phyloP scores from a whole-genome alignment of 2,113 vertebrate genomes.

The Callospermophilus lateralis region DNA sequence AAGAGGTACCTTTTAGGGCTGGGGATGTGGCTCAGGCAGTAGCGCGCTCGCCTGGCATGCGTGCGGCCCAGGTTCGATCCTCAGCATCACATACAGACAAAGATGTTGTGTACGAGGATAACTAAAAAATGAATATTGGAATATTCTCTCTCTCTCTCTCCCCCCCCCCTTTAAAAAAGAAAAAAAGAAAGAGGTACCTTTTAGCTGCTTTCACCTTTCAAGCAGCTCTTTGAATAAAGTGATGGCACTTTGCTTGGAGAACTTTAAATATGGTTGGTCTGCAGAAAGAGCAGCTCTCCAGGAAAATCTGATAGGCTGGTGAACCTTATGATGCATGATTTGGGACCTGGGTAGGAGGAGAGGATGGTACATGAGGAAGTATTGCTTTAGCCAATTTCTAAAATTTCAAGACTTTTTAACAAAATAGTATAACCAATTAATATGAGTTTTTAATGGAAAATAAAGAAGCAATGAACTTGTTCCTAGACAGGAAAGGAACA shows the following conservation, averaged over 20 bases:
- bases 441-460: background rate
- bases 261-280: background rate
- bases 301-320: background rate
- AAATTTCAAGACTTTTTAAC: constrained; percentile 47
- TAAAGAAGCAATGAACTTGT: background rate
- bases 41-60: no score
- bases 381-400: background rate
- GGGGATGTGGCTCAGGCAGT: no score
- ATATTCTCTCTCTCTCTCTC: no score
- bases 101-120: no score
- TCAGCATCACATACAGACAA: no score
- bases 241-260: background rate
- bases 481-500: background rate
- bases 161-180: no score
- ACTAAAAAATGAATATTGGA: no score
- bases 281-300: background rate
- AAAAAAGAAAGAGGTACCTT: background rate
- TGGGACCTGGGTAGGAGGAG: background rate
- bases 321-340: background rate
- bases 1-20: background rate
- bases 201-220: constrained; percentile 41
- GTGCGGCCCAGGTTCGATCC: no score
- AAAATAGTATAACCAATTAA: background rate
- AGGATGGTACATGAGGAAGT: background rate
- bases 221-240: background rate